Base-by-base conservation (phyloP, 2,113 vertebrate genomes). In the Psittacula cyanocephala region DNA sequence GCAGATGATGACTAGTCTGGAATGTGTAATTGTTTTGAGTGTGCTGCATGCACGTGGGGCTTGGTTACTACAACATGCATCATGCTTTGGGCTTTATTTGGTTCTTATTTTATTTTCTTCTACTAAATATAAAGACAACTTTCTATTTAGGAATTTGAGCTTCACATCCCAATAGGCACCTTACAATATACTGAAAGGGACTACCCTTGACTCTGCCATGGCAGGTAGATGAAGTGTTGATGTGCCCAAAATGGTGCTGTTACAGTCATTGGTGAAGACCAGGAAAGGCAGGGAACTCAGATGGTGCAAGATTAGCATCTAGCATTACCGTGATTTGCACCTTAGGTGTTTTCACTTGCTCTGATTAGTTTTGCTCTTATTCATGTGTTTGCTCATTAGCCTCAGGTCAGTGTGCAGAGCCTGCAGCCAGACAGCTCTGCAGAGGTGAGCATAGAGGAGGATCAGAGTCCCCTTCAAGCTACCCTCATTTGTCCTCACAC, bases 121-220 rank as follows among this genome's bases (percentile, higher is more conserved):
- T 67, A 2, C 39, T 43, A 46, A 91, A 59, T 28, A 68, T 22
- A 63, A 69, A 85, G 13, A 20, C n/a, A 67, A 3, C 15, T 55
- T 88, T 29, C 47, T 82, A 0, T 50, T 64, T 46, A 87, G 67
- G 65, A 59, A 7, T 7, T 47, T 14, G 43, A 62, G 50, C 33
- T 85, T 12, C 17, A 10, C 33, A 31, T 59, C 74, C 49, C 41
- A 5, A 5, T 5, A 35, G 63, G 6, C 15, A 13, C 33, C 20
- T 75, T 62, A 55, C 25, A 27, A 24, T 31, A 24, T 29, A 17
- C 27, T 49, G 9, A 9, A 35, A 52, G 41, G 35, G 47, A 11
- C 46, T 35, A 2, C 10, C 0, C 24, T 47, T 3, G 8, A 10
- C 25, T 63, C 18, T 25, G 31, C 53, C 11, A 0, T 4, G 17